A percentile compares a stretch with the other conserved stretches of the same genome.
Evolutionary conservation across 2,797 vertebrate species (phyloP).

Genomic region (Buceros bicornis): DNA sequence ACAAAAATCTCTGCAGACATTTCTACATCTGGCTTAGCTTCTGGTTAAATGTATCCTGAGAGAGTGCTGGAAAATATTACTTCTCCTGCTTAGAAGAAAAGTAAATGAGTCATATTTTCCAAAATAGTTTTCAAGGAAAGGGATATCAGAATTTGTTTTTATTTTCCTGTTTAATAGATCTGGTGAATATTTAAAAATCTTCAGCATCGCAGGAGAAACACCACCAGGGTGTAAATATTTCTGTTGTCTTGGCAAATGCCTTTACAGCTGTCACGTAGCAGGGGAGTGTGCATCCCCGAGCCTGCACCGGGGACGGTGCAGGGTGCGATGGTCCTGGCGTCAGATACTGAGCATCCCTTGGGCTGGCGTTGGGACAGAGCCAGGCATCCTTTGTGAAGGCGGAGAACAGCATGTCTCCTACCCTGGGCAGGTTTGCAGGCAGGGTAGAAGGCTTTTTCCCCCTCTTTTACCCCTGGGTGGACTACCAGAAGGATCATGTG

Average conservation of each 20-base stretch:
- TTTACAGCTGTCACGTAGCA: background rate
- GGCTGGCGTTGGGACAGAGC: background rate
- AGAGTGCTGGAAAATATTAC: slow-evolving; percentile 40
- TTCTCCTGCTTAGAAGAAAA: slow-evolving; percentile 33
- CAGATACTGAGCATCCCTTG: background rate
- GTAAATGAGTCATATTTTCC: slow-evolving; percentile 22
- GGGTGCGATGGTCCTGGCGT: background rate
- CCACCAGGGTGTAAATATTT: background rate
- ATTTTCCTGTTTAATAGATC: background rate
- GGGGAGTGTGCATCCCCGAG: background rate
- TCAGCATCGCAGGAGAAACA: background rate
- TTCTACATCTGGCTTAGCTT: slow-evolving; percentile 24
- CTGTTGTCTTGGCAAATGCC: background rate
- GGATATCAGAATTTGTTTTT: background rate
- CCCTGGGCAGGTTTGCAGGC: background rate
- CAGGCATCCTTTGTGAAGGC: background rate
- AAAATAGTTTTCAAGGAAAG: slow-evolving; percentile 6
- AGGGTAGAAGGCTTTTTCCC: background rate
- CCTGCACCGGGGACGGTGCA: background rate
- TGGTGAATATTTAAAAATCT: background rate
- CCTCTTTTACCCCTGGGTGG: background rate
- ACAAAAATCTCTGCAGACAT: background rate
- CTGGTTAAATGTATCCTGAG: background rate
- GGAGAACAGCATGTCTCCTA: background rate
- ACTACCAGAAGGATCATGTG: background rate